Evolutionary conservation across 2,797 vertebrate genomes (phyloP), one percentile per base, ranked within the genome.

Genomic region (Amblyopsis hoosieri): DNA sequence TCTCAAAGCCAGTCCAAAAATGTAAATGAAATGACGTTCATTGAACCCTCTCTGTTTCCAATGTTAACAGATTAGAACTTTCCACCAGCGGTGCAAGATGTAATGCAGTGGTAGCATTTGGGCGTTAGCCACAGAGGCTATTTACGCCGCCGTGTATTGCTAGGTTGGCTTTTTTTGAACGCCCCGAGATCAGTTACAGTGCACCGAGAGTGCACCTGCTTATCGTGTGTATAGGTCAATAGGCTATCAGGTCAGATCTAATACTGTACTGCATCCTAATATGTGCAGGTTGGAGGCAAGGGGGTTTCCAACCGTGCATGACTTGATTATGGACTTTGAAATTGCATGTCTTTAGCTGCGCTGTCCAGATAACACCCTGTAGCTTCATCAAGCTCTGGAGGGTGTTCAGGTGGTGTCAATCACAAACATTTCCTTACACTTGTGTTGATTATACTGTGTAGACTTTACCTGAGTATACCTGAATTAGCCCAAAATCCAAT

Each of bases 31-130:
- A 23, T 23, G 23, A 0, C 23, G 23, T 23, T 3, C 23, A 3
- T 23, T 23, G 3, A 23, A 23, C 23, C 23, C 23, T 23, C 23
- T 23, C 23, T 3, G 23, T 3, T 23, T 3, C 23, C 23, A 23
- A 42, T 70, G 82, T 87, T 84, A 71, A 82, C 80, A 80, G 81
- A 65, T 45, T 60, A 58, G 66, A 31, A 65, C 81, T 88, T 89
- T 87, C 79, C 80, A 85, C 76, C 76, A 78, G 78, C 81, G 74
- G 72, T 81, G 80, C 83, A 82, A 69, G 80, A 84, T 70, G 71
- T 72, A 80, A 72, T 72, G 80, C 82, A 69, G 70, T 47, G 70
- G 71, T 76, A 76, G 79, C 82, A 71, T 71, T 69, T 85, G 79
- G 69, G 66, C 67, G 63, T 81, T 67, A 80, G 81, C 87, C 85